Conservation (phyloP, 2,113 vertebrate species). For the Calyptomena viridis region DNA sequence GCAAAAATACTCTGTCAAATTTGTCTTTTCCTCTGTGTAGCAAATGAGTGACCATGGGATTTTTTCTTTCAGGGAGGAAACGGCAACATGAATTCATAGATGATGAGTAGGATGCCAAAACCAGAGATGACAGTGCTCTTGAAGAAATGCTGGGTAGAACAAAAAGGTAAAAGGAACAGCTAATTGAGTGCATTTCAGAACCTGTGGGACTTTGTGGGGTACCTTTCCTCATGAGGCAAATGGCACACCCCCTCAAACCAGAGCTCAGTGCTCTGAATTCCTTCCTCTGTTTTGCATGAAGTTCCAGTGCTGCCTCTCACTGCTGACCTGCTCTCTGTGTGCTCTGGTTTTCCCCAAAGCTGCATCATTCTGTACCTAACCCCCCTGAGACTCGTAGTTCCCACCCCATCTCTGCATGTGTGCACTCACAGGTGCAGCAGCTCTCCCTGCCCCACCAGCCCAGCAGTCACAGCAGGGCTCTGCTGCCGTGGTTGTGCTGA, state of each 20-base stretch:
- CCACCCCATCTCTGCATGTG: neutral
- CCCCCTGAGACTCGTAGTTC: accelerated
- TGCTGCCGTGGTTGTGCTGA: neutral
- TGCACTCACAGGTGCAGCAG: accelerated
- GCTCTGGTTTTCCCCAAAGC: neutral
- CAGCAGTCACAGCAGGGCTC: neutral
- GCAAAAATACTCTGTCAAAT: neutral
- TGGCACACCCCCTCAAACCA: neutral
- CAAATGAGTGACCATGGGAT: constrained; percentile 38
- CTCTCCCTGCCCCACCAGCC: neutral
- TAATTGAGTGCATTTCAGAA: constrained; percentile 33
- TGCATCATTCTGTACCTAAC: neutral
- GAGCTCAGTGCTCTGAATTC: neutral
- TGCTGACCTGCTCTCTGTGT: neutral
- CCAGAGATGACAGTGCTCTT: constrained; percentile 68
- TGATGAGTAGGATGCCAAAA: constrained; percentile 68
- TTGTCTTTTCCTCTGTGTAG: constrained; percentile 3
- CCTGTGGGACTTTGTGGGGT: neutral
- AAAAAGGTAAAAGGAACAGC: constrained; percentile 66
- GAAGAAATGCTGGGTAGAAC: constrained; percentile 66
- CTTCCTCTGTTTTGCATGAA: constrained; percentile 13
- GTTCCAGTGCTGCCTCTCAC: neutral
- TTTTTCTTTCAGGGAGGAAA: constrained; percentile 61
- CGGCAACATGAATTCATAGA: constrained; percentile 53
- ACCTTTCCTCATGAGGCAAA: neutral